Base-by-base conservation (phyloP, 1,140 invertebrate genomes). In the Platyscapa corneri region DNA sequence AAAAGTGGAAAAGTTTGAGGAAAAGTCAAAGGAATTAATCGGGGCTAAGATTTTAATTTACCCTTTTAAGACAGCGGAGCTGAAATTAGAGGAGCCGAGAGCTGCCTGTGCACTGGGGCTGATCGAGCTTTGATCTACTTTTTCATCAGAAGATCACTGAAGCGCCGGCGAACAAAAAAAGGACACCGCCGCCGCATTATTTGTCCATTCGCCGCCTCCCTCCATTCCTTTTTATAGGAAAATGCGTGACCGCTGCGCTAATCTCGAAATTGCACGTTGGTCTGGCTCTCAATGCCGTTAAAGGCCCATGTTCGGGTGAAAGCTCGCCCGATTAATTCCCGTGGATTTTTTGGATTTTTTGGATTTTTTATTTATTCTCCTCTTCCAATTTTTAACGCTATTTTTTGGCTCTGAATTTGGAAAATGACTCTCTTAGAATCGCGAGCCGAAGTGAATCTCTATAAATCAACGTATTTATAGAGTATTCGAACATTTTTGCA, bases 231-330 rank as follows among this genome's bases (percentile, higher is more conserved):
- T 80, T 32, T 60, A 32, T 7, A n/a, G n/a, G n/a, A n/a, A n/a
- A n/a, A n/a, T n/a, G n/a, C n/a, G n/a, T n/a, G n/a, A n/a, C n/a
- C n/a, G n/a, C n/a, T n/a, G n/a, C 49, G 72, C 75, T 86, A 86
- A 86, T 86, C 80, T 82, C 85, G 74, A 83, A 86, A 86, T 86
- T 82, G 80, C 81, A 77, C 60, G 49, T 75, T 56, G 53, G 39
- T 49, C 82, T 65, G 64, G 32, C 46, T 70, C 32, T 60, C 74
- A 64, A 76, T 49, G 16, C n/a, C 16, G n/a, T 46, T 65, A 18
- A 12, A 46, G 5, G 42, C n/a, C 5, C 39, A 56, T 76, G 77
- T 82, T 77, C 49, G 34, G 75, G 32, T 79, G 79, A 86, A 83
- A 83, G 75, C 42, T 77, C 12, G 12, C 42, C 5, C 12, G 12